phyloP scores from a whole-genome alignment of 2,797 vertebrate species.

The Brachyrhaphis roseni region DNA sequence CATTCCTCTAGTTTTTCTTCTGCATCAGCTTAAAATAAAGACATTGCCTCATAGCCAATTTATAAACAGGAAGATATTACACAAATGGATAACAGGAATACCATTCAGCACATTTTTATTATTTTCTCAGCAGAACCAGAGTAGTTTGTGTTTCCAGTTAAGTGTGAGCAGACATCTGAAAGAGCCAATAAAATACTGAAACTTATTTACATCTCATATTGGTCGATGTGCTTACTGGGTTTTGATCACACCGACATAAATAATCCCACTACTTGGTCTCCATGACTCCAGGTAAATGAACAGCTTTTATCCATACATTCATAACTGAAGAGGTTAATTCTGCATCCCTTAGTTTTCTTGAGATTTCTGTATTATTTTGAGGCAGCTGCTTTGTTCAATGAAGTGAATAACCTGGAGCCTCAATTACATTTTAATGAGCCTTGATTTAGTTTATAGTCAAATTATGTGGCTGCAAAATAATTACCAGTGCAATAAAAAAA shows the following conservation, averaged over 20 bases:
- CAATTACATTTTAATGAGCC: slow-evolving; percentile 6
- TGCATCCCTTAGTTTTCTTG: neutral
- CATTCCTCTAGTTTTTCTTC: neutral
- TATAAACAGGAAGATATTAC: neutral
- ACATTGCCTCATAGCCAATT: neutral
- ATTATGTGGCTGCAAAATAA: slow-evolving; percentile 3
- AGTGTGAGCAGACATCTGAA: neutral
- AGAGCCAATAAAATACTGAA: neutral
- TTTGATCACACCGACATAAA: no score
- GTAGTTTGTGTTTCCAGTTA: neutral
- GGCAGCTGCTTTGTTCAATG: neutral
- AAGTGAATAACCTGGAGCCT: neutral
- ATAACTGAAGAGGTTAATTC: neutral
- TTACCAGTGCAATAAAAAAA: slow-evolving; percentile 5
- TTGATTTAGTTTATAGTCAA: neutral
- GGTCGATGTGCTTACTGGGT: neutral
- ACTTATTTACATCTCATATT: neutral
- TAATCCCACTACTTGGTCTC: neutral
- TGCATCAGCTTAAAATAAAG: neutral
- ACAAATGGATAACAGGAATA: neutral
- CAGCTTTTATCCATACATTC: neutral
- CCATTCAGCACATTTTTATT: neutral
- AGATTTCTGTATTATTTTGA: neutral
- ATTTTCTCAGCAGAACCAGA: neutral
- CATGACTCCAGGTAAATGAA: neutral